These are phyloP conservation scores for Sebastes minor DNA, from an alignment of 2,797 vertebrate genomes.

Conservation along the genomic window DNA sequence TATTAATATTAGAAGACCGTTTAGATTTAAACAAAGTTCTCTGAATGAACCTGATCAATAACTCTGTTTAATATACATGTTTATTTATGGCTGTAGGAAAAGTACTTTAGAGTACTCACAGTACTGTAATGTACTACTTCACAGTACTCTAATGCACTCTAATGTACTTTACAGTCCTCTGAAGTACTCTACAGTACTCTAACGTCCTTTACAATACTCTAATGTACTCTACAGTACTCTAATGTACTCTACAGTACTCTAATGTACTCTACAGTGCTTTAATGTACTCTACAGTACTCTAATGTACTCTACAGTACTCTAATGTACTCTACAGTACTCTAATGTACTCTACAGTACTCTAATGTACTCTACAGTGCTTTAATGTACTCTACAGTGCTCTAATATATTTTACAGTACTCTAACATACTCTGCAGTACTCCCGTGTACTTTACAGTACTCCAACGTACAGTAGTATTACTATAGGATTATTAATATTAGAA, in stretches of 20 bases:
- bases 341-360: background rate
- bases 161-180: too few species aligned
- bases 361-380: background rate
- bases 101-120: too few species aligned
- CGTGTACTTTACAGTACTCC: too few species aligned
- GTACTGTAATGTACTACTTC: too few species aligned
- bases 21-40: background rate
- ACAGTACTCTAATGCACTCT: too few species aligned
- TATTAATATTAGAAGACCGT: too few species aligned
- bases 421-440: background rate
- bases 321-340: too few species aligned
- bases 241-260: background rate
- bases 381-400: background rate
- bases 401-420: background rate
- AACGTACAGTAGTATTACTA: too few species aligned
- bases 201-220: background rate
- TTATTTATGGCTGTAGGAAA: background rate
- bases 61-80: background rate
- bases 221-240: background rate
- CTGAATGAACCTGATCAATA: background rate
- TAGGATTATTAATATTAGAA: too few species aligned
- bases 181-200: too few species aligned
- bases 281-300: background rate
- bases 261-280: background rate
- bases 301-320: too few species aligned